Conservation (phyloP, 2,113 vertebrate genomes). For the Microtus pennsylvanicus region DNA sequence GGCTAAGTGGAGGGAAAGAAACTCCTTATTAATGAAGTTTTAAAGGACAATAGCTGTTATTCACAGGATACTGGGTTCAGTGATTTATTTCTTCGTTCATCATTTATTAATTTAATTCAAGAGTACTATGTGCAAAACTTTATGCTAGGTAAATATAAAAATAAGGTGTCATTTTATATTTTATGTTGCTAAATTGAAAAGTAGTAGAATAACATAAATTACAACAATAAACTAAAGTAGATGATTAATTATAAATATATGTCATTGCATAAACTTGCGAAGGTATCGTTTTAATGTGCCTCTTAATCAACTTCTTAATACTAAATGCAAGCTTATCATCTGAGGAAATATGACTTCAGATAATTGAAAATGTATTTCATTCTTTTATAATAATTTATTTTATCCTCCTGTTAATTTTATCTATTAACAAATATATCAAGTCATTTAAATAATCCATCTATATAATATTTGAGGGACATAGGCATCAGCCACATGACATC, state of each 20-base stretch:
- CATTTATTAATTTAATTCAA: not conserved
- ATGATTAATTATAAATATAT: not conserved
- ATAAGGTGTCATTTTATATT: not conserved
- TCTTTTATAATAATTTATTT: slow-evolving; percentile 54
- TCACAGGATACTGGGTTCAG: not conserved
- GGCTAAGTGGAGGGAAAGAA: not conserved
- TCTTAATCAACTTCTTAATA: not conserved
- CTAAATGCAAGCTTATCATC: slow-evolving; percentile 6
- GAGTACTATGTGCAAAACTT: not conserved
- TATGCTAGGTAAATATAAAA: not conserved
- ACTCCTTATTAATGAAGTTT: not conserved
- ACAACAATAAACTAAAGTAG: not conserved
- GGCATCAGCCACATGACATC: not conserved
- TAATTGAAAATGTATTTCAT: slow-evolving; percentile 48
- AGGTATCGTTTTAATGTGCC: slow-evolving; percentile 24
- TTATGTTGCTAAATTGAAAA: slow-evolving; percentile 49
- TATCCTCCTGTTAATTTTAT: not conserved
- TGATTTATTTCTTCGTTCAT: slow-evolving; percentile 14
- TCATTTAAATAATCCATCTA: not conserved
- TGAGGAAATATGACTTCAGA: slow-evolving; percentile 10
- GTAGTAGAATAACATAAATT: not conserved
- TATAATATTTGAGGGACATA: not conserved
- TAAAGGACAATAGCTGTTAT: not conserved
- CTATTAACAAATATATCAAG: slow-evolving; percentile 38
- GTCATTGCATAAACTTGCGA: not conserved